A percentile compares a stretch with the other conserved stretches of the same genome.
phyloP scores from a whole-genome alignment of 2,113 vertebrate species.

The Montifringilla adamsi region DNA sequence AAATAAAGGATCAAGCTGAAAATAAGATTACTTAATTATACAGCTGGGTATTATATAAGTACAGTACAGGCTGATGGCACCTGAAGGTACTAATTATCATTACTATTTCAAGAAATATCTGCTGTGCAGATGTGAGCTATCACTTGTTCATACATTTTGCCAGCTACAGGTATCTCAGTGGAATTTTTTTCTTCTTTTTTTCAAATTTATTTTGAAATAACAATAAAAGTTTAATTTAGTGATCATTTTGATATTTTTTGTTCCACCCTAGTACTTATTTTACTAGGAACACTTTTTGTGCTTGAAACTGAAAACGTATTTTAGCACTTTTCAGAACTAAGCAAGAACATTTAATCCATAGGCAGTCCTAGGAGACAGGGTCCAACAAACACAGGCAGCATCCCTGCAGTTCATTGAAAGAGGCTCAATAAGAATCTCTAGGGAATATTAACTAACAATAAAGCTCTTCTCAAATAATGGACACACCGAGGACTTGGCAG shows the following conservation, averaged over 20 bases:
- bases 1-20: not conserved
- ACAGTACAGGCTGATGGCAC: not conserved
- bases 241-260: not conserved
- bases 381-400: not conserved
- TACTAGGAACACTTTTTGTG: not conserved
- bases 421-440: not conserved
- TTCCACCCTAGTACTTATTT: not conserved
- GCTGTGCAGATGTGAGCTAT: not conserved
- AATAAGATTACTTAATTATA: slow-evolving; percentile 8
- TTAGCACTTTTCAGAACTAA: not conserved
- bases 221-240: not conserved
- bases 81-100: slow-evolving; percentile 2
- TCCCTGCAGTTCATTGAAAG: not conserved
- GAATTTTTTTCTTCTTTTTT: not conserved
- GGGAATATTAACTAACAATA: not conserved
- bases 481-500: not conserved
- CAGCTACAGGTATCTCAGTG: not conserved
- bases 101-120: slow-evolving; percentile 7
- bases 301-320: not conserved
- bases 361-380: not conserved
- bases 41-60: not conserved
- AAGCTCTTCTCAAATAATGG: not conserved
- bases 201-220: not conserved
- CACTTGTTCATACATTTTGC: not conserved
- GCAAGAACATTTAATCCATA: not conserved